Base-by-base conservation (phyloP, 2,888 invertebrate genomes). In the Cryptops parisi region DNA sequence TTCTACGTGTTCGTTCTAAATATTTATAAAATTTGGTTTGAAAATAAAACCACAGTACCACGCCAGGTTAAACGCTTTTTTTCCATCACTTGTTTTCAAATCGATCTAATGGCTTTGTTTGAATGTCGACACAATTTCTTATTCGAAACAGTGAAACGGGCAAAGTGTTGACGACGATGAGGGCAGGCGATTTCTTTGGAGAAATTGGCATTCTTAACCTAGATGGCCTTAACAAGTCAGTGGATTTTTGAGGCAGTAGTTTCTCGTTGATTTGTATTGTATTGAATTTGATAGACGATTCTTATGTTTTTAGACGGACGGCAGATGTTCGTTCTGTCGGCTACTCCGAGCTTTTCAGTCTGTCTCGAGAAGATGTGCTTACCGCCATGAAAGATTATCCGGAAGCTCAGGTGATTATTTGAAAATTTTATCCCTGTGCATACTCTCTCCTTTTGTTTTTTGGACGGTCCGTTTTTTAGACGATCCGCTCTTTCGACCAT, bases 331-430 rank as follows among this genome's bases (percentile, higher is more conserved):
- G 91, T 53, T 93, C 93, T 0, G 93, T 94, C 1, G 94, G 94
- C 0, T 94, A 94, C 65, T 90, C 93, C 0, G 94, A 94, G 68
- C 73, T 94, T 22, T 94, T 94, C 68, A 91, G 91, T 25, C 71
- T 94, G 22, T 93, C 93, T 0, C 76, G 93, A 3, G 93, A 94
- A 70, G 94, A 94, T 65, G 93, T 94, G 0, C 71, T 94, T 25
- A 82, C 84, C 1, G 94, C 94, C 1, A 89, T 94, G 83, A 93
- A 93, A 67, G 94, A 94, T 68, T 94, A 94, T 64, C 94, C 94
- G 0, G 93, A 94, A 69, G 94, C 94, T 0, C 90, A 93, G 70
- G 75, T 74, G 62, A 33, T 6, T 15, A 33, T n/a, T n/a, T n/a
- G n/a, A n/a, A n/a, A n/a, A n/a, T n/a, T n/a, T n/a, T n/a, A n/a